Percentiles rank a stretch among this genome's conserved stretches.
Conservation (phyloP, 1,140 invertebrate species). For the Telenomus remus region DNA sequence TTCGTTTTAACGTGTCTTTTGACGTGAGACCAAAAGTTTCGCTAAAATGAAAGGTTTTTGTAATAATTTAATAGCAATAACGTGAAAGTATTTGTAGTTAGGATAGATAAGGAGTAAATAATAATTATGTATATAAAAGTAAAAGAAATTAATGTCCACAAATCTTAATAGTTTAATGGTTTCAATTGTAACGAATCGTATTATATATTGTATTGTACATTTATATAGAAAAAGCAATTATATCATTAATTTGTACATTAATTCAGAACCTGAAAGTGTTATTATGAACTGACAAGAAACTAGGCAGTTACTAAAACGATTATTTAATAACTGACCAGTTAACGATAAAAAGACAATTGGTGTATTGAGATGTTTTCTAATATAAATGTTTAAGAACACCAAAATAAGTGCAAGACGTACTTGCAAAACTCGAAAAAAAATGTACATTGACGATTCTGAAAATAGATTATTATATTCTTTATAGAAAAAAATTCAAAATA, state of each 20-base stretch:
- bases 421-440: too few relatives aligned
- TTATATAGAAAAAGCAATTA: conserved; percentile 10
- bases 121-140: conserved; percentile 26
- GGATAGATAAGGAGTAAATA: conserved; percentile 15
- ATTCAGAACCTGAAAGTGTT: conserved; percentile 6
- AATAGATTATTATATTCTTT: too few relatives aligned
- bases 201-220: conserved; percentile 33
- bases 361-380: not conserved
- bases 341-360: not conserved
- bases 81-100: conserved; percentile 26
- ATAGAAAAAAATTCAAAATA: too few relatives aligned
- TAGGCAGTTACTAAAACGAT: conserved; percentile 22
- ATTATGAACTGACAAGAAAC: conserved; percentile 1
- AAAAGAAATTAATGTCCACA: conserved; percentile 3
- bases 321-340: conserved; percentile 26
- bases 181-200: conserved; percentile 19
- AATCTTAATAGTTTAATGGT: not conserved
- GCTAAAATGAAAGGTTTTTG: too few relatives aligned
- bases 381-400: not conserved
- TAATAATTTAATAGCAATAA: conserved; percentile 5
- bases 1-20: too few relatives aligned
- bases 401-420: not conserved
- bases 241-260: conserved; percentile 28
- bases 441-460: too few relatives aligned
- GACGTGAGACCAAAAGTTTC: too few relatives aligned